Evolutionary conservation across 2,888 invertebrate genomes (phyloP).

Genomic region (Xanthorhoe designata): DNA sequence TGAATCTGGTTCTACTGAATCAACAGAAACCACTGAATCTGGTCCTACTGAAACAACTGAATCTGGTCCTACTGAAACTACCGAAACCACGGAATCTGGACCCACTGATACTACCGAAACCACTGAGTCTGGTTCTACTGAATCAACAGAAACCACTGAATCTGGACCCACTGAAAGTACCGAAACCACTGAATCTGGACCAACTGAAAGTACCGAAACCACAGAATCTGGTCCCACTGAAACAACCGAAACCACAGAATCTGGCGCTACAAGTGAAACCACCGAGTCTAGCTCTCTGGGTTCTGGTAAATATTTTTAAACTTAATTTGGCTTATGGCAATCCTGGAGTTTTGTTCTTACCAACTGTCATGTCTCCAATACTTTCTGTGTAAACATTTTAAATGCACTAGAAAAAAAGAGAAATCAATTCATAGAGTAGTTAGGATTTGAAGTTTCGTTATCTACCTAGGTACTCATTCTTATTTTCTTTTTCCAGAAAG

Average conservation of each 20-base stretch:
- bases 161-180: conserved; percentile 38
- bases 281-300: conserved; percentile 38
- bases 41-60: conserved; percentile 12
- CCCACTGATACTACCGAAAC: conserved; percentile 37
- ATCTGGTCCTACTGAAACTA: conserved; percentile 12
- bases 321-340: conserved; percentile 31
- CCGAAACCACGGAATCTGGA: conserved; percentile 31
- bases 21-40: conserved; percentile 26
- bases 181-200: conserved; percentile 28
- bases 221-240: conserved; percentile 25
- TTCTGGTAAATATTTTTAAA: conserved; percentile 13
- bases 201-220: conserved; percentile 36
- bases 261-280: conserved; percentile 18
- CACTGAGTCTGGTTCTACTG: conserved; percentile 33
- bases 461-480: not conserved
- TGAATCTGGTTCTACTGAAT: conserved; percentile 33
- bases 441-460: conserved; percentile 10
- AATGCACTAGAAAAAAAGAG: no score
- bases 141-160: conserved; percentile 30
- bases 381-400: no score
- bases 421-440: no score
- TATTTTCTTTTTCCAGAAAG: conserved; percentile 2
- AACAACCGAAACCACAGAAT: conserved; percentile 23
- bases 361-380: no score
- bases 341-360: no score